A percentile compares a stretch with the other conserved stretches of the same genome.
These are phyloP conservation scores for Sebastes fasciatus DNA, from an alignment of 2,113 vertebrate genomes.

Conservation along the genomic window DNA sequence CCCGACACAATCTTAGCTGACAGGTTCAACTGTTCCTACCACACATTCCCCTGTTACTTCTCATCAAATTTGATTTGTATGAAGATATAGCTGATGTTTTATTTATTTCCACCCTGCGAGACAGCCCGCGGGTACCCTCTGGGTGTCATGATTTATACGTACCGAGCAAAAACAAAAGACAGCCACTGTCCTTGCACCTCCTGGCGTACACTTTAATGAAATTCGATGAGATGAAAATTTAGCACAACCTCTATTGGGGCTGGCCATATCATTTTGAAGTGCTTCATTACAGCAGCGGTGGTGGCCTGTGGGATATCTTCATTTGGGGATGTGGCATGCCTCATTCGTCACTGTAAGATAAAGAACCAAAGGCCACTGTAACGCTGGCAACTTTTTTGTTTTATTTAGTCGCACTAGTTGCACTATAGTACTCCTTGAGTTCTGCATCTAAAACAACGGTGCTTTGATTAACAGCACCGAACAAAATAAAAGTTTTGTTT, in stretches of 20 bases:
- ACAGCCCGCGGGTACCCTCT: conserved; percentile 80
- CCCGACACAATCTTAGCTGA: conserved; percentile 51
- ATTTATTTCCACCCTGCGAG: conserved; percentile 77
- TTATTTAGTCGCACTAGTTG: conserved; percentile 14
- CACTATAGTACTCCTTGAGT: background rate
- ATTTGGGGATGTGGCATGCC: conserved; percentile 68
- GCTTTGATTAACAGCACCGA: conserved; percentile 2
- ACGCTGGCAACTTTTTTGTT: conserved; percentile 33
- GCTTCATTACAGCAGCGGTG: conserved; percentile 81
- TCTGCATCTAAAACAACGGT: background rate
- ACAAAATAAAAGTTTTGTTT: background rate
- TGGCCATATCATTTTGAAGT: conserved; percentile 83
- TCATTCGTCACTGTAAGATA: conserved; percentile 72
- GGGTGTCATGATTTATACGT: conserved; percentile 82
- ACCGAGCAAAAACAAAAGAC: conserved; percentile 55
- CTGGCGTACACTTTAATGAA: conserved; percentile 83
- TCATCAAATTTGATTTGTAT: conserved; percentile 79
- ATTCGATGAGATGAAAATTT: conserved; percentile 85
- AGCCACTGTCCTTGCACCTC: conserved; percentile 81
- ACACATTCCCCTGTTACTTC: conserved; percentile 66
- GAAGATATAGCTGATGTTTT: conserved; percentile 79
- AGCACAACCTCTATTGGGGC: conserved; percentile 79
- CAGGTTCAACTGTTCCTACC: conserved; percentile 55
- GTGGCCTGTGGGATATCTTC: conserved; percentile 75
- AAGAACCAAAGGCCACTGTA: conserved; percentile 58